These are phyloP conservation scores for Spea multiplicata DNA, from an alignment of 2,113 vertebrate genomes.

Conservation along the genomic window DNA sequence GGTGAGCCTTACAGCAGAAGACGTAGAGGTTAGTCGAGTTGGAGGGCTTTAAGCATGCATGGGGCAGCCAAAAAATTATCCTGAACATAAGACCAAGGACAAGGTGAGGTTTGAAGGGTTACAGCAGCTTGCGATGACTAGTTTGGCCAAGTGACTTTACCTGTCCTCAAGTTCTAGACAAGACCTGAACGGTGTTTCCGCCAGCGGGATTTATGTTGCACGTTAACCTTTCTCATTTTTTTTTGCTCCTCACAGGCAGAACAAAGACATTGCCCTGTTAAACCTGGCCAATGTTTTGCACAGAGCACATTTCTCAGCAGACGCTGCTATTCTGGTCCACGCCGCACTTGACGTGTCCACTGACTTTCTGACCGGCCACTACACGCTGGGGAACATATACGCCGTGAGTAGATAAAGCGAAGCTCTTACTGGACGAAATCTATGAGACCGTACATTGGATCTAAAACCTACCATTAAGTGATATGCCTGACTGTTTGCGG, in stretches of 20 bases:
- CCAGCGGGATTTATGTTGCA: too few species aligned
- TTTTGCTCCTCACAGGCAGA: slow-evolving; percentile 70
- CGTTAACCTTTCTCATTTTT: background rate
- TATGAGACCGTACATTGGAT: background rate
- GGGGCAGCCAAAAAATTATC: too few species aligned
- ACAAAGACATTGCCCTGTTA: slow-evolving; percentile 91
- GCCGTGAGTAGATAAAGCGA: slow-evolving; percentile 74
- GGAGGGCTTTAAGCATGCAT: too few species aligned
- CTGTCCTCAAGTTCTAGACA: too few species aligned
- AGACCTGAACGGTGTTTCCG: too few species aligned
- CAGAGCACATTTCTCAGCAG: slow-evolving; percentile 94
- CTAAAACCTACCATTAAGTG: background rate
- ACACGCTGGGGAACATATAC: slow-evolving; percentile 97
- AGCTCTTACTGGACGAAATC: background rate
- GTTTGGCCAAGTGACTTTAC: too few species aligned
- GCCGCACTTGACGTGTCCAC: slow-evolving; percentile 80
- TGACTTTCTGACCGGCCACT: slow-evolving; percentile 94
- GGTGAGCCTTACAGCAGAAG: too few species aligned
- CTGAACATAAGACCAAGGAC: too few species aligned
- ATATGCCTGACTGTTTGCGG: background rate
- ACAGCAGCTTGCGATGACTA: too few species aligned
- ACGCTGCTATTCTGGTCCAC: slow-evolving; percentile 92
- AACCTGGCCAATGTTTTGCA: slow-evolving; percentile 96
- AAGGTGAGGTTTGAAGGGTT: too few species aligned
- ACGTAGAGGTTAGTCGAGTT: too few species aligned